A percentile compares a stretch with the other conserved stretches of the same genome.
Evolutionary conservation across 1,140 invertebrate species (phyloP).

Genomic region (Zophobas atratus): DNA sequence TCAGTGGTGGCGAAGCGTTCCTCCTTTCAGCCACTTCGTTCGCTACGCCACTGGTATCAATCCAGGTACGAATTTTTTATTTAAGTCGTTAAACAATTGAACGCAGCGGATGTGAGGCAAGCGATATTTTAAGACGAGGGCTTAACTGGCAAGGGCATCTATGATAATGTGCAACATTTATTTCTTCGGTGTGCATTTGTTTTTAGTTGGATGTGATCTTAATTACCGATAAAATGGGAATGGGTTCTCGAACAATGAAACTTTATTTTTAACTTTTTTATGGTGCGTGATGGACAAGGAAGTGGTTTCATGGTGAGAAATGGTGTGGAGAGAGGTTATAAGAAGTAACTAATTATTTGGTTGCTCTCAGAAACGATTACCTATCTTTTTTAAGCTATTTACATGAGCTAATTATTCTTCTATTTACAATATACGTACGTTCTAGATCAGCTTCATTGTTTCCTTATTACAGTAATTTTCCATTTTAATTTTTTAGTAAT

Average conservation of each 20-base stretch:
- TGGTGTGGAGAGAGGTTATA: too few species aligned
- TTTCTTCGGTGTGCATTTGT: slow-evolving; percentile 31
- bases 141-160: slow-evolving; percentile 45
- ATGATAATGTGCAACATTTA: slow-evolving; percentile 44
- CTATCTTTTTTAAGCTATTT: too few species aligned
- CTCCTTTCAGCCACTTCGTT: not conserved
- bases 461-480: too few species aligned
- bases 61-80: slow-evolving; percentile 28
- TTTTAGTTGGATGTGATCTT: slow-evolving; percentile 34
- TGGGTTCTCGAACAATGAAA: slow-evolving; percentile 28
- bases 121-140: slow-evolving; percentile 26
- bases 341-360: too few species aligned
- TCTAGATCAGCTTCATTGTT: too few species aligned
- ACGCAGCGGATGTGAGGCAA: slow-evolving; percentile 22
- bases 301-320: not conserved
- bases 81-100: slow-evolving; percentile 40
- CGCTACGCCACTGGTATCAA: not conserved
- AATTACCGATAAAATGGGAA: slow-evolving; percentile 43
- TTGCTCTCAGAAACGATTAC: too few species aligned
- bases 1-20: too few species aligned
- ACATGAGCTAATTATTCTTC: too few species aligned
- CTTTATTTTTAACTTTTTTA: slow-evolving; percentile 19
- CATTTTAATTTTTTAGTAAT: too few species aligned
- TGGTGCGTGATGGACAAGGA: not conserved
- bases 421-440: too few species aligned